Conservation (phyloP, 2,888 invertebrate species). For the Xestia xanthographa region DNA sequence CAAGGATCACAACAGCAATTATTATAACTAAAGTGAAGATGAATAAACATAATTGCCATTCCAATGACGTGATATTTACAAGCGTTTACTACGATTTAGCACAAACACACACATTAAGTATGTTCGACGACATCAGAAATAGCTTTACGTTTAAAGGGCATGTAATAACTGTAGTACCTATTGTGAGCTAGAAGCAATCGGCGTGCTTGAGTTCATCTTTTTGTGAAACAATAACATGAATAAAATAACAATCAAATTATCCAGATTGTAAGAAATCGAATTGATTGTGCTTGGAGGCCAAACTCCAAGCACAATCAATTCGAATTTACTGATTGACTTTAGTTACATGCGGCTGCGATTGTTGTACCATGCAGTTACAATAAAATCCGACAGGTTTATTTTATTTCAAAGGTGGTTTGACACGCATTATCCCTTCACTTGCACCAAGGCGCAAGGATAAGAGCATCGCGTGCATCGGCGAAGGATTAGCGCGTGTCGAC, state of each 20-base stretch:
- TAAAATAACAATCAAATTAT: conserved; percentile 19
- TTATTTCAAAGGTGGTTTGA: conserved; percentile 5
- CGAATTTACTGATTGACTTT: conserved; percentile 1
- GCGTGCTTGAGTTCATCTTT: conserved; percentile 10
- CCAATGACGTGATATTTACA: conserved; percentile 78
- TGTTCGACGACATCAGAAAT: conserved; percentile 80
- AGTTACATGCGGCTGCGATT: conserved; percentile 11
- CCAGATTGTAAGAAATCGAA: conserved; percentile 8
- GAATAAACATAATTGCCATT: conserved; percentile 75
- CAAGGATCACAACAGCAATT: conserved; percentile 65
- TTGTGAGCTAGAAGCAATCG: conserved; percentile 45
- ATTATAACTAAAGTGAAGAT: conserved; percentile 69
- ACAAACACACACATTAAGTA: conserved; percentile 78
- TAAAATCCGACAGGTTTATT: conserved; percentile 9
- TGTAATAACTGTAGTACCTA: conserved; percentile 54
- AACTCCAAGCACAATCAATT: conserved; percentile 21
- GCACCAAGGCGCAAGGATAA: conserved; percentile 52
- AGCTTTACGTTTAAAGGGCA: conserved; percentile 83
- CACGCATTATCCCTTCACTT: conserved; percentile 62
- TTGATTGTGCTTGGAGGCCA: no score
- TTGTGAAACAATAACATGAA: conserved; percentile 4
- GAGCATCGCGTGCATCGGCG: conserved; percentile 75
- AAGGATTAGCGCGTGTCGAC: conserved; percentile 73
- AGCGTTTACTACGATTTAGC: conserved; percentile 77
- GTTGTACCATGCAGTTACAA: conserved; percentile 3